Conservation (phyloP, 2,888 invertebrate genomes). For the Apotomis turbidana region DNA sequence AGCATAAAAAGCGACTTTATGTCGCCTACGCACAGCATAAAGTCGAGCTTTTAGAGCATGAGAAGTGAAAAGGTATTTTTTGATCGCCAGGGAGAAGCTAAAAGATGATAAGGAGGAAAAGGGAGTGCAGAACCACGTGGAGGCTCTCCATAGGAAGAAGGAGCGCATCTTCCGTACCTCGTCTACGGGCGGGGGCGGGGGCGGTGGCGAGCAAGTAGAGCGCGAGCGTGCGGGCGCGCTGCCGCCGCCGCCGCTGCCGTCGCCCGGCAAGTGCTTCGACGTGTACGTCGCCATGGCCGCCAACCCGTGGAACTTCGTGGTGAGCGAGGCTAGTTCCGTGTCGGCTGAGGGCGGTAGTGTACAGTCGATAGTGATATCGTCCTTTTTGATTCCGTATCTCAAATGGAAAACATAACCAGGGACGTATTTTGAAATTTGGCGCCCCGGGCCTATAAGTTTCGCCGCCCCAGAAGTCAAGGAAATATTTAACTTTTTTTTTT, state of each 20-base stretch:
- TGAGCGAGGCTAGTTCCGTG: conserved; percentile 55
- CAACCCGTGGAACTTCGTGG: conserved; percentile 89
- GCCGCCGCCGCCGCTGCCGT: conserved; percentile 70
- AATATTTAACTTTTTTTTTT: no score
- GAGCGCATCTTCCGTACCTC: conserved; percentile 73
- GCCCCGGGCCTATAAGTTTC: no score
- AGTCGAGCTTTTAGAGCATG: no score
- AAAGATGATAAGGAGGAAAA: conserved; percentile 59
- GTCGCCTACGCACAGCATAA: no score
- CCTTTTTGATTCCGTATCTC: no score
- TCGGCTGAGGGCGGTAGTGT: no score
- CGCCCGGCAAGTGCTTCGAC: conserved; percentile 85
- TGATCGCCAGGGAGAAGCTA: conserved; percentile 57
- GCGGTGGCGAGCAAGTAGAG: conserved; percentile 29
- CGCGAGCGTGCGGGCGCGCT: conserved; percentile 56
- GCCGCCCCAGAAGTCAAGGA: no score
- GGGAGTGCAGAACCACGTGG: conserved; percentile 63
- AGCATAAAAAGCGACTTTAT: no score
- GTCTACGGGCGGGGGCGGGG: conserved; percentile 52
- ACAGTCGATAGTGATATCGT: no score
- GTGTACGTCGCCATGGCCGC: conserved; percentile 90
- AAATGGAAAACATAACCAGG: no score
- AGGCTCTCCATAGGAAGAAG: conserved; percentile 74
- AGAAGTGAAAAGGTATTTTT: neutral
- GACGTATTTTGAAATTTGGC: no score